These are phyloP conservation scores for Ptilonorhynchus violaceus DNA, from an alignment of 2,113 vertebrate genomes.

Conservation along the genomic window DNA sequence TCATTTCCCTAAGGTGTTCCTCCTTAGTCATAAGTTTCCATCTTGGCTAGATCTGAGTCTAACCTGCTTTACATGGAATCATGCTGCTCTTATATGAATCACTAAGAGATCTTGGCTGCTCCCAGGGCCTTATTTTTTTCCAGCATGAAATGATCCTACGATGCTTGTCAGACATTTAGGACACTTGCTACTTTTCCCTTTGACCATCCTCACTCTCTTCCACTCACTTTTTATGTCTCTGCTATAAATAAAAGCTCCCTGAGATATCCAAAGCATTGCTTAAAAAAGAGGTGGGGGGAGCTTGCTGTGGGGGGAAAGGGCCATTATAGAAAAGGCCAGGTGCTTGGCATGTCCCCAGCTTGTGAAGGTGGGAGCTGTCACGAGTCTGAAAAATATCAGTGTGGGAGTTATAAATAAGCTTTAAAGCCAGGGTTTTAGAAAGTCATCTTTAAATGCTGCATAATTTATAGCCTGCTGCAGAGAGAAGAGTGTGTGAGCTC, in stretches of 20 bases:
- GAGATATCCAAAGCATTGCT: conserved; percentile 27
- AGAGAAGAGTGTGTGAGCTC: conserved; percentile 63
- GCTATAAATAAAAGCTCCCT: conserved; percentile 45
- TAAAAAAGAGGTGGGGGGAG: conserved; percentile 41
- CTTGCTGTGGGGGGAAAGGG: conserved; percentile 21
- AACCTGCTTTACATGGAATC: neutral
- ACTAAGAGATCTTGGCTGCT: neutral
- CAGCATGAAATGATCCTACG: neutral
- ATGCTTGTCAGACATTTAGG: neutral
- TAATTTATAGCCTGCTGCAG: conserved; percentile 70
- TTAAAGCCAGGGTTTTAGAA: conserved; percentile 71
- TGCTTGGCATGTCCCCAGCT: conserved; percentile 73
- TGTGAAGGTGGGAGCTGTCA: conserved; percentile 68
- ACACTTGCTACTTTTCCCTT: conserved; percentile 7
- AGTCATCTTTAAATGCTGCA: conserved; percentile 72
- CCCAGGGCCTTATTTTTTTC: neutral
- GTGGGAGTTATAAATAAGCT: conserved; percentile 76
- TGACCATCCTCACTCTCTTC: conserved; percentile 3
- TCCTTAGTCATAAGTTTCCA: neutral
- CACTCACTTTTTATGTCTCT: conserved; percentile 2
- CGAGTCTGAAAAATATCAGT: conserved; percentile 75
- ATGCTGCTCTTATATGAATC: neutral
- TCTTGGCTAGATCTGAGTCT: neutral
- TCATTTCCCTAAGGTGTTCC: neutral
- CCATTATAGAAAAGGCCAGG: conserved; percentile 73